Conservation (phyloP, 2,888 invertebrate species). For the Thecophora atra region DNA sequence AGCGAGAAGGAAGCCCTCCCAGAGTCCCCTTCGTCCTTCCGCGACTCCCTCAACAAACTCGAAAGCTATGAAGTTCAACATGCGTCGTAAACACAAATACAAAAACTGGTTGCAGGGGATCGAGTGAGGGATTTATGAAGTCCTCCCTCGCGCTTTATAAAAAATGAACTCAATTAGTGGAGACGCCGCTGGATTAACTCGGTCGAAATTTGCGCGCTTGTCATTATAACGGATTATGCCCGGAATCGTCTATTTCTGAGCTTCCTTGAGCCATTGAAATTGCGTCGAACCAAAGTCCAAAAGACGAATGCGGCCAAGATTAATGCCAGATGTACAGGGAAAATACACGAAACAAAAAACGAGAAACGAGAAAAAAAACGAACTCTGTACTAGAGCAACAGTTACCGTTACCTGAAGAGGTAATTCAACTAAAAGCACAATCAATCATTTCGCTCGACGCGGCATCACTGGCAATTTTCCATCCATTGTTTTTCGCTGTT, state of each 20-base stretch:
- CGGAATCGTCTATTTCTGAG: conserved; percentile 19
- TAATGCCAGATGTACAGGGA: conserved; percentile 14
- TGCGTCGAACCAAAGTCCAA: neutral
- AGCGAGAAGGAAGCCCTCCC: too few relatives aligned
- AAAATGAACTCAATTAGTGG: conserved; percentile 4
- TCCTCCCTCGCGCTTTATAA: neutral
- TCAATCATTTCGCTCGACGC: conserved; percentile 40
- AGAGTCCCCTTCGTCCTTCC: too few relatives aligned
- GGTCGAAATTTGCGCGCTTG: conserved; percentile 13
- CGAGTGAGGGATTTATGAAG: neutral
- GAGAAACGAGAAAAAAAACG: neutral
- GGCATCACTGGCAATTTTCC: conserved; percentile 25
- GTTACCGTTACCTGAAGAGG: neutral
- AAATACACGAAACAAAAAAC: neutral
- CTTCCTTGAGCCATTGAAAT: neutral
- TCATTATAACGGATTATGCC: conserved; percentile 21
- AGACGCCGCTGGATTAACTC: neutral
- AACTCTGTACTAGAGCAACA: neutral
- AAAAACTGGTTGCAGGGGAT: neutral
- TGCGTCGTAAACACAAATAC: too few relatives aligned
- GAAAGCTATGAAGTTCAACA: too few relatives aligned
- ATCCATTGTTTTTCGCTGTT: neutral
- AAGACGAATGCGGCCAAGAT: conserved; percentile 26
- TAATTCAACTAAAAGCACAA: conserved; percentile 41
- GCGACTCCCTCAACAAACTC: too few relatives aligned